phyloP scores from a whole-genome alignment of 2,113 vertebrate genomes.

The Ophthalmolycus amberensis region DNA sequence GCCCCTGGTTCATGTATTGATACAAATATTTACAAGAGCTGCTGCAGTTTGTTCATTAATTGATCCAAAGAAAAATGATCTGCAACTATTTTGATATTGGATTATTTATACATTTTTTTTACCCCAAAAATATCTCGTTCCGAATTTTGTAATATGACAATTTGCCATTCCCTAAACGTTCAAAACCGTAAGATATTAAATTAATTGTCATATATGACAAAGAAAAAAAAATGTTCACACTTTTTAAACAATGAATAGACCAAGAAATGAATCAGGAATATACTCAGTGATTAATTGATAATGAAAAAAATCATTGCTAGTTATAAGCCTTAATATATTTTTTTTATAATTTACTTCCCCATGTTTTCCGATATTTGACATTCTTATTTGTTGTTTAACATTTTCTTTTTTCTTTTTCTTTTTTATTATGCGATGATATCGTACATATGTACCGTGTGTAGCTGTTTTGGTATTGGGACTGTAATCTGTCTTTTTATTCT shows the following conservation, averaged over 20 bases:
- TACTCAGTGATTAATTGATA: background rate
- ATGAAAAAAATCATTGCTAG: background rate
- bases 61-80: background rate
- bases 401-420: background rate
- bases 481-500: background rate
- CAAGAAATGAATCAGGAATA: background rate
- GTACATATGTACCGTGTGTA: background rate
- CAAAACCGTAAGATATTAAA: background rate
- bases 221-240: background rate
- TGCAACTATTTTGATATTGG: too few relatives aligned
- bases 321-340: background rate
- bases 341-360: background rate
- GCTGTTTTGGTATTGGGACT: background rate
- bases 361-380: background rate
- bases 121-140: too few relatives aligned
- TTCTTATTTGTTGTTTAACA: background rate
- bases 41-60: background rate
- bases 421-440: background rate
- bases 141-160: background rate
- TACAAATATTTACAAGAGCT: background rate
- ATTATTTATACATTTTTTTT: too few relatives aligned
- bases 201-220: too few relatives aligned
- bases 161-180: background rate
- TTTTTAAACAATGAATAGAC: background rate
- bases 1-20: background rate